These are phyloP conservation scores for Nerophis ophidion DNA, from an alignment of 2,113 vertebrate species.

Conservation along the genomic window DNA sequence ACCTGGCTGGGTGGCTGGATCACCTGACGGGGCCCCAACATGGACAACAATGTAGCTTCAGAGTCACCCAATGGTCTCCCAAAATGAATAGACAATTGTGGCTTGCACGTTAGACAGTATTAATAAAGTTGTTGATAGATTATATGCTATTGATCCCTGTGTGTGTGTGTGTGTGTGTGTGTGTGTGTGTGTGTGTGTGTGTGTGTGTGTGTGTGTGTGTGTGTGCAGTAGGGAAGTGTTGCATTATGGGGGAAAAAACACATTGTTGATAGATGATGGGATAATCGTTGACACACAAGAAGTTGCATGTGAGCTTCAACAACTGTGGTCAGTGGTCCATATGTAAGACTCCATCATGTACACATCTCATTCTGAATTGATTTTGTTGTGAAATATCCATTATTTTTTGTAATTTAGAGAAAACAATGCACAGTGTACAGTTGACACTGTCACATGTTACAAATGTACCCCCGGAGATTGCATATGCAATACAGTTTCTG, in stretches of 20 bases:
- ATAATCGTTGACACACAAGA: slow-evolving; percentile 33
- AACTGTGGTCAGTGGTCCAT: slow-evolving; percentile 26
- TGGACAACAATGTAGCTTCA: slow-evolving; percentile 59
- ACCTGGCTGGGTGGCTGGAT: slow-evolving; percentile 50
- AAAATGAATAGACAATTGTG: slow-evolving; percentile 52
- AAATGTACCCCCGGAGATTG: too few species aligned
- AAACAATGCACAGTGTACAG: too few species aligned
- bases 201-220: too few species aligned
- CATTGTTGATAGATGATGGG: slow-evolving; percentile 33
- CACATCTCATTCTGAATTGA: too few species aligned
- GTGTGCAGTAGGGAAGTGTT: slow-evolving; percentile 9
- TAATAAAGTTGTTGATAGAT: slow-evolving; percentile 55
- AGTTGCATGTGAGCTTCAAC: slow-evolving; percentile 41
- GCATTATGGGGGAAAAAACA: slow-evolving; percentile 14
- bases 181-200: too few species aligned
- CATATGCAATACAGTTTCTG: too few species aligned
- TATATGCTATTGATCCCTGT: slow-evolving; percentile 9
- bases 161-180: too few species aligned
- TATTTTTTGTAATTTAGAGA: too few species aligned
- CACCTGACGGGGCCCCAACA: slow-evolving; percentile 34
- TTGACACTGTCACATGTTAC: too few species aligned
- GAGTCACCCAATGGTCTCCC: slow-evolving; percentile 43
- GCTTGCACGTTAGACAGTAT: slow-evolving; percentile 48
- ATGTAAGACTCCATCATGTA: slow-evolving; percentile 1
- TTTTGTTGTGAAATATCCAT: too few species aligned